Base-by-base conservation (phyloP, 2,888 invertebrate genomes). In the Drosophila tanythrix region DNA sequence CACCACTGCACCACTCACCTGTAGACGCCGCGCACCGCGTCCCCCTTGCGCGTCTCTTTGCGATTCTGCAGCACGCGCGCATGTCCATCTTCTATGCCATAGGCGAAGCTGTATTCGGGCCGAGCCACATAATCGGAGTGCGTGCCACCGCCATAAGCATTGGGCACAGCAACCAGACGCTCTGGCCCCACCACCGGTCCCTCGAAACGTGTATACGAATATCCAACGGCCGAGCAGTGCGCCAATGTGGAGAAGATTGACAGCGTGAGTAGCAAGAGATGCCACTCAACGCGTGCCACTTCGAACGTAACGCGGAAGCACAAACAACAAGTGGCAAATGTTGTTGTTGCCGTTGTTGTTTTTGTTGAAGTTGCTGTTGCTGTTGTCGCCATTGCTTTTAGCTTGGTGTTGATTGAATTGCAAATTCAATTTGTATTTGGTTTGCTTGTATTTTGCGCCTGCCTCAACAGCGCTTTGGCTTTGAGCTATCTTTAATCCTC, bases 51-150 rank as follows among this genome's bases (percentile, higher is more conserved):
- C 10, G 94, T 94, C 91, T 97, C 96, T 81, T 95, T 94, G 81
- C 96, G 96, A 87, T 95, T 95, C 92, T 97, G 96, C 64, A 94
- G 95, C 92, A 96, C 96, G 62, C 96, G 96, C 29, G 95, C 95
- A 79, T 94, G 94, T 7, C 95, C 96, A 92, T 97, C 96, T 83
- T 96, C 95, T 40, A 97, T 96, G 58, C 96, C 96, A 88, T 96
- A 97, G 1, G 96, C 94, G 92, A 96, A 97, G 48, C 95, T 94
- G 90, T 97, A 97, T 91, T 96, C 96, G 21, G 96, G 96, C 90
- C 95, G 95, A 2, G 96, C 96, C 92, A 96, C 94, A 91, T 95
- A 96, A 91, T 96, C 96, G 56, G 95, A 94, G 91, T 95, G 94
- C 90, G 94, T 63, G 76, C 81, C 79, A 67, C 94, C 84, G 62